Evolutionary conservation across 2,888 invertebrate species (phyloP).

Genomic region (Phorcus lineatus): DNA sequence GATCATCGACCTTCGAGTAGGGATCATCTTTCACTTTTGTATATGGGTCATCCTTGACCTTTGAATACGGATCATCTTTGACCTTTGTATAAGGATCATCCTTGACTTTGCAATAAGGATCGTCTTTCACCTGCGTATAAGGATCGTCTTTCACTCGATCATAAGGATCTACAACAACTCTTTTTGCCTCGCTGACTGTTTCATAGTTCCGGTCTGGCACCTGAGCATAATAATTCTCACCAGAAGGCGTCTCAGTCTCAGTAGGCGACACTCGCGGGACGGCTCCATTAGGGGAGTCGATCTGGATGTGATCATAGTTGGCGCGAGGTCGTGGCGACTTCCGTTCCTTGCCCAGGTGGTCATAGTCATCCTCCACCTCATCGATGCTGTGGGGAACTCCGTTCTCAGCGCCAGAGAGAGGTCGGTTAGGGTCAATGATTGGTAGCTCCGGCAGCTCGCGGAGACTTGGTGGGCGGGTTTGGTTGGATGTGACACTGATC

Average conservation of each 20-base stretch:
- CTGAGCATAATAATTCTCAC: conserved; percentile 27
- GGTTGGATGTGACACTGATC: conserved; percentile 52
- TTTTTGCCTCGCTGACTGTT: not conserved
- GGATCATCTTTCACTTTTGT: conserved; percentile 40
- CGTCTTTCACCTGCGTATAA: not conserved
- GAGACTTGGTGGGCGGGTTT: conserved; percentile 50
- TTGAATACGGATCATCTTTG: conserved; percentile 51
- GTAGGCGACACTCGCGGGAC: not conserved
- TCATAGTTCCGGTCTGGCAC: conserved; percentile 24
- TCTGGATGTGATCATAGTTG: conserved; percentile 25
- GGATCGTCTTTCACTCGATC: not conserved
- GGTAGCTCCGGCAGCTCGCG: conserved; percentile 57
- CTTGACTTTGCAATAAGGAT: not conserved
- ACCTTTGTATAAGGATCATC: conserved; percentile 46
- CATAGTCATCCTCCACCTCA: conserved; percentile 51
- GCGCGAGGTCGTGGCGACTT: not conserved
- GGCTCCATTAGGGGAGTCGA: not conserved
- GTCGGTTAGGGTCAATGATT: not conserved
- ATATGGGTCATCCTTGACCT: conserved; percentile 42
- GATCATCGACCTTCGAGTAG: conserved; percentile 48
- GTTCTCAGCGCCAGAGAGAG: conserved; percentile 10
- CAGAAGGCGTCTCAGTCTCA: not conserved
- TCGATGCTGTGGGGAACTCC: not conserved
- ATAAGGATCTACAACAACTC: not conserved
- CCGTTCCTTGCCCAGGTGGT: conserved; percentile 50